Conservation (phyloP, 2,888 invertebrate genomes). For the Nephrocerus scutellatus region DNA sequence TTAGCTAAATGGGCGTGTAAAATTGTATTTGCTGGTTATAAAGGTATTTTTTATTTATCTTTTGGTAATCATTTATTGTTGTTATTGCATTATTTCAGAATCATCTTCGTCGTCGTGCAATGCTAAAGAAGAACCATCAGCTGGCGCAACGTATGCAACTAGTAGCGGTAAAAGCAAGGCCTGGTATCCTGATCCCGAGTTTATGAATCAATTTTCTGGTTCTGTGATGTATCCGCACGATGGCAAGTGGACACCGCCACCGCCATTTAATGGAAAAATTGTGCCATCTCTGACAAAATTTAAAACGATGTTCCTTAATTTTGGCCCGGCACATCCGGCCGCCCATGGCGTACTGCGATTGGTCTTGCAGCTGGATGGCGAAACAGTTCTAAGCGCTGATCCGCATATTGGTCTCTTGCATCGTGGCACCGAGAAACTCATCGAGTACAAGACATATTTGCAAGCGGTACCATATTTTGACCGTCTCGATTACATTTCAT, state of each 20-base stretch:
- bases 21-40: slow-evolving; percentile 19
- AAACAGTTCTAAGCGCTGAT: slow-evolving; percentile 69
- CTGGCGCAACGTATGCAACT: background rate
- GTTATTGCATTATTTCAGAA: too few relatives aligned
- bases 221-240: slow-evolving; percentile 52
- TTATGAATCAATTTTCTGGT: slow-evolving; percentile 51
- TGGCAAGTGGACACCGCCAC: slow-evolving; percentile 43
- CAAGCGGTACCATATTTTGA: slow-evolving; percentile 83
- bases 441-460: slow-evolving; percentile 80
- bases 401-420: slow-evolving; percentile 84
- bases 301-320: slow-evolving; percentile 66
- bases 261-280: slow-evolving; percentile 37
- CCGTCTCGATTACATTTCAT: slow-evolving; percentile 79
- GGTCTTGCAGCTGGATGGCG: slow-evolving; percentile 73
- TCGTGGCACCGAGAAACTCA: slow-evolving; percentile 82
- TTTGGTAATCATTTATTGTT: too few relatives aligned
- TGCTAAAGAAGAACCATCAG: too few relatives aligned
- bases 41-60: too few relatives aligned
- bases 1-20: slow-evolving; percentile 19
- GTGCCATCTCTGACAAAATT: slow-evolving; percentile 55
- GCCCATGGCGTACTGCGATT: slow-evolving; percentile 83
- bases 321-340: slow-evolving; percentile 86
- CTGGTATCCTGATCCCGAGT: slow-evolving; percentile 65
- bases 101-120: too few relatives aligned
- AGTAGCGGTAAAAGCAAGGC: background rate